phyloP scores from a whole-genome alignment of 2,797 vertebrate genomes.

The Balearica regulorum region DNA sequence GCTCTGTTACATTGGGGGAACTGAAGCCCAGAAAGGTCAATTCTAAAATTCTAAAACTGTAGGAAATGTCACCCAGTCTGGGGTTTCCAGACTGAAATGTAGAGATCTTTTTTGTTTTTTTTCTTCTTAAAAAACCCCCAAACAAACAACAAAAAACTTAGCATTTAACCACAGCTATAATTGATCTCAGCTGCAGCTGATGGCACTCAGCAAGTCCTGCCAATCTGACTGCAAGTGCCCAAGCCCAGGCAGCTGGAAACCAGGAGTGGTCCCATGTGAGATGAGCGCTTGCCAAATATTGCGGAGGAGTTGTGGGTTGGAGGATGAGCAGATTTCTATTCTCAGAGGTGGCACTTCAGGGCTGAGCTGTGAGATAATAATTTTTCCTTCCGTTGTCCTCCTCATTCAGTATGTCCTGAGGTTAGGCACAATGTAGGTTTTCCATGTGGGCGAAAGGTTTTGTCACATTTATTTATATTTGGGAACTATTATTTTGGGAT shows the following conservation, averaged over 20 bases:
- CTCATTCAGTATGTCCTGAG: fast-evolving
- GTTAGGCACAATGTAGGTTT: neutral
- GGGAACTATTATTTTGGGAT: neutral
- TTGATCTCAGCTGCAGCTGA: conserved; percentile 38
- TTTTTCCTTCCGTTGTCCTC: neutral
- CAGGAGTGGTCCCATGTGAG: neutral
- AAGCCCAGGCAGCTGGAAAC: neutral
- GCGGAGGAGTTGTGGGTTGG: neutral
- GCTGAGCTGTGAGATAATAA: neutral
- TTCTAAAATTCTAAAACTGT: neutral
- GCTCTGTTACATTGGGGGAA: neutral
- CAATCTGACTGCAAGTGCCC: neutral
- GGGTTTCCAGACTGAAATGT: neutral
- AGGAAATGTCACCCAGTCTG: conserved; percentile 13
- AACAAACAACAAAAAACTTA: neutral
- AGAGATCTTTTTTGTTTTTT: neutral
- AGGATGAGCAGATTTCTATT: neutral
- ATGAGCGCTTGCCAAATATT: neutral
- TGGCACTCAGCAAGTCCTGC: neutral
- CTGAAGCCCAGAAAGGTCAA: neutral
- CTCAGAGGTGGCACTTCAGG: neutral
- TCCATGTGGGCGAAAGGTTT: neutral
- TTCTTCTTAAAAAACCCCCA: too few species aligned
- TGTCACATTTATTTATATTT: neutral
- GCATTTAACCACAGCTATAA: neutral